Percentiles rank a stretch among this genome's conserved stretches.
Evolutionary conservation across 2,113 vertebrate species (phyloP).

Genomic region (Pelusios castaneus): DNA sequence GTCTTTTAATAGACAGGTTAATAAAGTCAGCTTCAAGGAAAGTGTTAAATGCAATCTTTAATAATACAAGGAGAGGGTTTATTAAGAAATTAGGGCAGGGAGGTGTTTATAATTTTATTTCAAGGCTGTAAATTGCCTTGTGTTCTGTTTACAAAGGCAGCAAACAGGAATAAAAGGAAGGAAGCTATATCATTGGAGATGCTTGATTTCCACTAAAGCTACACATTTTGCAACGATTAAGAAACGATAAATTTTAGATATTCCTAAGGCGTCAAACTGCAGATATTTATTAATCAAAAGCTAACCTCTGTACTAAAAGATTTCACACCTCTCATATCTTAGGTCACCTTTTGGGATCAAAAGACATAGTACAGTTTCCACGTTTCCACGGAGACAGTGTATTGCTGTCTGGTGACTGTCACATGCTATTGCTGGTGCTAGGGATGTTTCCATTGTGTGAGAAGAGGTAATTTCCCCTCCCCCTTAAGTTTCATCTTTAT

Average conservation of each 20-base stretch:
- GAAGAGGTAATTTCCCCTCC: not conserved
- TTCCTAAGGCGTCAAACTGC: constrained; percentile 3
- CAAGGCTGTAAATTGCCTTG: not conserved
- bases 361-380: constrained; percentile 17
- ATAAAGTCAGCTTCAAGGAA: not conserved
- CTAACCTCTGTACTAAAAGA: not conserved
- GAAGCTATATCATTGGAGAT: not conserved
- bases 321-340: constrained; percentile 27
- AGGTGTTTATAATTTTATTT: constrained; percentile 11
- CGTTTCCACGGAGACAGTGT: constrained; percentile 35
- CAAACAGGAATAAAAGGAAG: not conserved
- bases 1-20: not conserved
- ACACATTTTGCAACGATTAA: constrained; percentile 10
- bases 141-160: constrained; percentile 3
- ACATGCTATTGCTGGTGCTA: not conserved
- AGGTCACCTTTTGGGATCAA: not conserved
- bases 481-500: not conserved
- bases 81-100: constrained; percentile 16
- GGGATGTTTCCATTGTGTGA: not conserved
- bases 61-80: constrained; percentile 13
- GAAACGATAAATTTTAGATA: not conserved
- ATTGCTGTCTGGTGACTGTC: not conserved
- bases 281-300: constrained; percentile 42
- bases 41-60: not conserved
- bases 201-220: not conserved